Percentiles rank a stretch among this genome's conserved stretches.
These are phyloP conservation scores for Lapara coniferarum DNA, from an alignment of 2,888 invertebrate species.

Conservation along the genomic window DNA sequence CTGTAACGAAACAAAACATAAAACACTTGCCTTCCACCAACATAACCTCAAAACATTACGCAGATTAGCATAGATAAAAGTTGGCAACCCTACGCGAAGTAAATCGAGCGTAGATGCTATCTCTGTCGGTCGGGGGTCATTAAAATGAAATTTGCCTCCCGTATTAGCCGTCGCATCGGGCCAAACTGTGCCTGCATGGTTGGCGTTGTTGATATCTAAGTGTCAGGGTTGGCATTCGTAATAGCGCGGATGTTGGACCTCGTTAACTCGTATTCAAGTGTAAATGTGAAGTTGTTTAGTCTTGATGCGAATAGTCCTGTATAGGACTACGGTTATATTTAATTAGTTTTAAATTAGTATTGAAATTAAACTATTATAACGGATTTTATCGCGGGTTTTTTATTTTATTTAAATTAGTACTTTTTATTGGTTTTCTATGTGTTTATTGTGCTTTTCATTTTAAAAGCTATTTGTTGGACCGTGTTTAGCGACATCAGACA, in stretches of 20 bases:
- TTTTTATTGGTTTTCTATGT: too few species aligned
- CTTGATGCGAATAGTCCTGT: neutral
- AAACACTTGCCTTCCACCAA: neutral
- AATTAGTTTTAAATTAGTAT: neutral
- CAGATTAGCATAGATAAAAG: slow-evolving; percentile 39
- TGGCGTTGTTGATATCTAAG: slow-evolving; percentile 5
- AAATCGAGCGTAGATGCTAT: slow-evolving; percentile 69
- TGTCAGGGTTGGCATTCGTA: neutral
- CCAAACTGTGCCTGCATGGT: slow-evolving; percentile 26
- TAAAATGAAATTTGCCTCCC: slow-evolving; percentile 79
- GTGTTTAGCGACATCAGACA: too few species aligned
- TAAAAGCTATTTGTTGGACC: too few species aligned
- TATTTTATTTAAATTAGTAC: neutral
- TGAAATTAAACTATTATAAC: too few species aligned
- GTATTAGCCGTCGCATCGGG: slow-evolving; percentile 29
- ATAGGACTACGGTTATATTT: neutral
- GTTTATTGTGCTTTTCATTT: too few species aligned
- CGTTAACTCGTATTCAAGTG: neutral
- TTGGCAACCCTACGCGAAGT: slow-evolving; percentile 54
- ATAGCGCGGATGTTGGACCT: slow-evolving; percentile 2
- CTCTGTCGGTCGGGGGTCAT: slow-evolving; percentile 61
- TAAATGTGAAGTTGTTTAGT: neutral
- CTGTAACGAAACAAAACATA: neutral
- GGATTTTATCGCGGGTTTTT: too few species aligned
- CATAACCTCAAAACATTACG: slow-evolving; percentile 12